Evolutionary conservation across 1,140 invertebrate genomes (phyloP).

Genomic region (Ostrea denselamellosa): DNA sequence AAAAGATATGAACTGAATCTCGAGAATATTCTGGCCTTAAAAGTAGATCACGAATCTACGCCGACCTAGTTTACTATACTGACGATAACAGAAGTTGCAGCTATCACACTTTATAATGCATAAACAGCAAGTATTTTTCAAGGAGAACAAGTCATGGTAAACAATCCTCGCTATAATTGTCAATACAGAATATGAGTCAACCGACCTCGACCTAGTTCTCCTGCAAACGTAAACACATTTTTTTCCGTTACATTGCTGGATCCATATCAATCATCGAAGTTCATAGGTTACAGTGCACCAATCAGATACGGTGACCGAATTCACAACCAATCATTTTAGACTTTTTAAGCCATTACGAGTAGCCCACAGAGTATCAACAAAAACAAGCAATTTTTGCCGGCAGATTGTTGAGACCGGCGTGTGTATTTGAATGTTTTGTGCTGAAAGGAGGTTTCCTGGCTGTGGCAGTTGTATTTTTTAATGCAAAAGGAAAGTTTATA

Average conservation of each 20-base stretch:
- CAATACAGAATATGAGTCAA: slow-evolving; percentile 34
- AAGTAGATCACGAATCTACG: neutral
- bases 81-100: slow-evolving; percentile 21
- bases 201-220: slow-evolving; percentile 40
- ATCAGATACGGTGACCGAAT: neutral
- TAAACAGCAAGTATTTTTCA: neutral
- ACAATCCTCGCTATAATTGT: neutral
- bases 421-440: slow-evolving; percentile 34
- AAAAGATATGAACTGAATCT: neutral
- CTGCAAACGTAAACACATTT: slow-evolving; percentile 36
- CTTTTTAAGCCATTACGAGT: slow-evolving; percentile 46
- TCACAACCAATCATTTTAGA: slow-evolving; percentile 42
- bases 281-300: slow-evolving; percentile 10
- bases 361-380: slow-evolving; percentile 47
- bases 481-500: neutral
- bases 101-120: neutral
- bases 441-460: neutral
- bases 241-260: slow-evolving; percentile 24
- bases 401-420: slow-evolving; percentile 40
- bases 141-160: neutral
- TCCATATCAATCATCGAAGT: slow-evolving; percentile 36
- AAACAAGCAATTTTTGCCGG: slow-evolving; percentile 47
- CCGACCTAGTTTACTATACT: slow-evolving; percentile 32
- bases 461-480: slow-evolving; percentile 41
- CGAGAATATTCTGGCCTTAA: neutral